These are phyloP conservation scores for Antennarius striatus DNA, from an alignment of 2,113 vertebrate species.

Conservation along the genomic window DNA sequence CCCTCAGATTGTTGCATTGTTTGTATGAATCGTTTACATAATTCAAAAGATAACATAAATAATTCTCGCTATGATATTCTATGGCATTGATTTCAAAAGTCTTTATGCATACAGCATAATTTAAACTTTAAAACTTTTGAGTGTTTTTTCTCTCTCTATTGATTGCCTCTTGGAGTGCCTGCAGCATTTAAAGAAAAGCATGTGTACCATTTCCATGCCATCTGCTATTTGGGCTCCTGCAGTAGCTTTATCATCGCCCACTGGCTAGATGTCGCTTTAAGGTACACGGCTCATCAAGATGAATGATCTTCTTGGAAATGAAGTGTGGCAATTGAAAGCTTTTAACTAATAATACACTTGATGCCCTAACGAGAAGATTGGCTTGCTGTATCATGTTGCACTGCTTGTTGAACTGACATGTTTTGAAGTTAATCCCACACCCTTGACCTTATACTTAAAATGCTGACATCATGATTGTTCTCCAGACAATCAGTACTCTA, in stretches of 20 bases:
- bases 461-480: background rate
- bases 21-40: background rate
- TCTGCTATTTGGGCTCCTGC: slow-evolving; percentile 28
- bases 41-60: background rate
- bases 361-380: slow-evolving; percentile 28
- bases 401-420: background rate
- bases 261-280: slow-evolving; percentile 31
- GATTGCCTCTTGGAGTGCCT: slow-evolving; percentile 1
- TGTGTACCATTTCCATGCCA: slow-evolving; percentile 32
- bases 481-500: background rate
- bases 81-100: background rate
- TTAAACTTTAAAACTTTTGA: slow-evolving; percentile 4
- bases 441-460: slow-evolving; percentile 22
- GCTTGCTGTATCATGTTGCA: slow-evolving; percentile 3
- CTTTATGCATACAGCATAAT: background rate
- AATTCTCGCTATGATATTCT: background rate
- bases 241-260: slow-evolving; percentile 22
- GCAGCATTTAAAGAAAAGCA: slow-evolving; percentile 18
- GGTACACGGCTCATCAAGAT: slow-evolving; percentile 33
- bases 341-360: slow-evolving; percentile 21
- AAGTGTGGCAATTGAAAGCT: slow-evolving; percentile 9
- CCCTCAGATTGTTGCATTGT: background rate
- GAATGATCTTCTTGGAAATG: slow-evolving; percentile 28
- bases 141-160: background rate
- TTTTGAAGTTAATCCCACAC: slow-evolving; percentile 2